Evolutionary conservation across 1,140 invertebrate genomes (phyloP), one percentile per base, ranked within the genome.

Genomic region (Leptinotarsa lineolata): DNA sequence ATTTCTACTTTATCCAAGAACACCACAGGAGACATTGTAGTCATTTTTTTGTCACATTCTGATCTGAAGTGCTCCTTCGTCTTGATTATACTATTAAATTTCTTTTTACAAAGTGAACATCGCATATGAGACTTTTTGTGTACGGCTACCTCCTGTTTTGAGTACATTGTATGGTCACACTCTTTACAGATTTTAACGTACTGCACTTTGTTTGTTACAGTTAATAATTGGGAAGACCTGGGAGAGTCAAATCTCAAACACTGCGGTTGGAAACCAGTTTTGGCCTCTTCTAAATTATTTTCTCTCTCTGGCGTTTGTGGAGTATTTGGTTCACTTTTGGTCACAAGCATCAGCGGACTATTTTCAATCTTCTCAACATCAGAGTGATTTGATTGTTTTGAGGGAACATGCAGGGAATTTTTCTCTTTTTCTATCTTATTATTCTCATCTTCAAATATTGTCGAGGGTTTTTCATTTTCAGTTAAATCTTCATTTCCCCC

Each of bases 41-140:
- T 21, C 48, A 39, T 70, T 24, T 60, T 70, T 54, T n/a, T 16
- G n/a, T 24, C 46, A 45, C 48, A 60, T 13, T 30, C 24, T n/a
- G 8, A 21, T 13, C 21, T 39, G 46, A 61, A 58, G 46, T 73
- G 72, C 6, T 58, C 22, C 15, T 70, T 67, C 11, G 72, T 54
- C n/a, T 21, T 44, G 15, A 45, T 64, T 12, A 74, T 68, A 63
- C 64, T 68, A 16, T 6, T 16, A 39, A 75, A 75, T 61, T 46
- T 72, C 58, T 68, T 72, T 24, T 72, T 68, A 54, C 74, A 75
- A 22, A 72, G 45, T 39, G 20, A 13, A 39, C 74, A 75, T 18
- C 44, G 21, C 70, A 72, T 75, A 24, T 75, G 74, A 18, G 44
- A 66, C 39, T 72, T 72, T 39, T 30, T 72, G 30, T 75, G 74